These are phyloP conservation scores for Drosophila malerkotliana DNA, from an alignment of 1,140 invertebrate genomes.

Conservation along the genomic window DNA sequence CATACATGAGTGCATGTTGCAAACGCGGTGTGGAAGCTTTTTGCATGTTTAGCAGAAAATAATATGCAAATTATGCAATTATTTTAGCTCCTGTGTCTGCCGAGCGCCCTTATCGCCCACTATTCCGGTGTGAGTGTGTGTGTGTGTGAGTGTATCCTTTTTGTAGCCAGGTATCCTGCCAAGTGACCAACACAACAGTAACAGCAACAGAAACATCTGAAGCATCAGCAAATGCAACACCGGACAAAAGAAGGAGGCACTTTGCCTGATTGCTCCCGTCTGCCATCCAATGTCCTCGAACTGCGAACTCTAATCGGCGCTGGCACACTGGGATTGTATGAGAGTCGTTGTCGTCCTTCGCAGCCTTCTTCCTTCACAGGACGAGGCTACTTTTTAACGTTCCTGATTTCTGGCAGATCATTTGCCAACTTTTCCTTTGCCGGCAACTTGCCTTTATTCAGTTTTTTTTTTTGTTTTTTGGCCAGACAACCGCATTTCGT, in stretches of 20 bases:
- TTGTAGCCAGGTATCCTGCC: conserved; percentile 49
- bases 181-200: conserved; percentile 44
- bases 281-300: conserved; percentile 48
- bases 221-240: conserved; percentile 15
- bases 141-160: conserved; percentile 12
- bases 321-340: background rate
- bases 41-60: conserved; percentile 82
- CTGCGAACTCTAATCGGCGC: conserved; percentile 67
- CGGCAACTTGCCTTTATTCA: conserved; percentile 16
- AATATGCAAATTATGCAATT: conserved; percentile 82
- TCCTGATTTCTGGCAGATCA: conserved; percentile 78
- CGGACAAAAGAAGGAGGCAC: conserved; percentile 52
- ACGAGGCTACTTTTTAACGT: conserved; percentile 61
- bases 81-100: conserved; percentile 66
- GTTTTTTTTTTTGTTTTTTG: conserved; percentile 11
- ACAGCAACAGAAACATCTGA: conserved; percentile 6
- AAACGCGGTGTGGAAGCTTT: conserved; percentile 66
- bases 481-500: conserved; percentile 53
- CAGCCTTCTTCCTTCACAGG: background rate
- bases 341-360: conserved; percentile 2
- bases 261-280: conserved; percentile 78
- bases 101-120: conserved; percentile 32
- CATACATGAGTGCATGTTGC: conserved; percentile 71
- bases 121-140: conserved; percentile 3
- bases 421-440: conserved; percentile 72